phyloP scores from a whole-genome alignment of 2,113 vertebrate species.

The Dipodomys ordii region DNA sequence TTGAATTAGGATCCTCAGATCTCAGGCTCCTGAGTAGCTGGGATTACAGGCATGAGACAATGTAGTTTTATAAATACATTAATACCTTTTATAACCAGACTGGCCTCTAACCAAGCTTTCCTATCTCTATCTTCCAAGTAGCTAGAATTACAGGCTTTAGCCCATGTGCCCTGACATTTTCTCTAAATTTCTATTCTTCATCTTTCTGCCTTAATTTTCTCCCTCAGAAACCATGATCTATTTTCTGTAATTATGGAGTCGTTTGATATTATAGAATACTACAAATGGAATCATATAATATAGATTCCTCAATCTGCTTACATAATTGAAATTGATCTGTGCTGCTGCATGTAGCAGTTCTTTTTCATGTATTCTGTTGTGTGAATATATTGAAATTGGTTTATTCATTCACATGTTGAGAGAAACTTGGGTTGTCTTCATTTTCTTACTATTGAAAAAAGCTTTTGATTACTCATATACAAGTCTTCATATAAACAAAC shows the following conservation, averaged over 20 bases:
- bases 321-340: slow-evolving; percentile 30
- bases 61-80: no score
- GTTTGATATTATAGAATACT: slow-evolving; percentile 36
- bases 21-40: no score
- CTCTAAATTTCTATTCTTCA: not conserved
- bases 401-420: not conserved
- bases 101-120: no score
- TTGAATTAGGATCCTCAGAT: no score
- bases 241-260: slow-evolving; percentile 21
- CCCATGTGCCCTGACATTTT: no score
- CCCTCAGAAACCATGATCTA: not conserved
- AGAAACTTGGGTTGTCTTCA: slow-evolving; percentile 6
- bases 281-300: not conserved
- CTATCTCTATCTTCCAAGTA: no score
- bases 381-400: not conserved
- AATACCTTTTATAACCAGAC: no score
- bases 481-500: not conserved
- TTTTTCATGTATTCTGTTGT: not conserved
- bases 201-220: not conserved
- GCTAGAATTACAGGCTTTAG: no score
- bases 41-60: no score
- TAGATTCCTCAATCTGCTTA: not conserved
- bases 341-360: not conserved
- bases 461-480: not conserved
- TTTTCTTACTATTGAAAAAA: slow-evolving; percentile 24